phyloP scores from a whole-genome alignment of 2,113 vertebrate genomes.

The Heloderma charlesbogerti region DNA sequence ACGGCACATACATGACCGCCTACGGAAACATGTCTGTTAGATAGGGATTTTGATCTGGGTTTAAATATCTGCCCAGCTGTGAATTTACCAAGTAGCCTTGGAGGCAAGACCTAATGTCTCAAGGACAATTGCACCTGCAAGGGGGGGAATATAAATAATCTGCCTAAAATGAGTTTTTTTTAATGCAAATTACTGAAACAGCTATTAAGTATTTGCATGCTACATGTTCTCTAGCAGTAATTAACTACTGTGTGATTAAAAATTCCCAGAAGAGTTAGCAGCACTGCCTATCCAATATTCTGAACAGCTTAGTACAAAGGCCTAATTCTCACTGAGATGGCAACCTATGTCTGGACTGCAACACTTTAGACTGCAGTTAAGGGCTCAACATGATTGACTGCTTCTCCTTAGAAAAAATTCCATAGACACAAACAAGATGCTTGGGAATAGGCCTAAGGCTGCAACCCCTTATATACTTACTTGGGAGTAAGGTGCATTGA shows the following conservation, averaged over 20 bases:
- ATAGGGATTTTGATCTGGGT: neutral
- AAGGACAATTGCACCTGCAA: neutral
- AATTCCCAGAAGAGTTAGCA: neutral
- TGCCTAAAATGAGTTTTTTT: neutral
- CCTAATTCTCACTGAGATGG: neutral
- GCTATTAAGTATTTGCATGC: neutral
- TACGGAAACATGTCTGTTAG: neutral
- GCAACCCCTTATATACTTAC: neutral
- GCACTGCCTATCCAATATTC: neutral
- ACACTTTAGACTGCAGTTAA: neutral
- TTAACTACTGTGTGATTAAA: too few species aligned
- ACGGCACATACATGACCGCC: neutral
- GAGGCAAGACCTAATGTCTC: neutral
- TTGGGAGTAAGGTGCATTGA: neutral
- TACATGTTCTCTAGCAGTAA: neutral
- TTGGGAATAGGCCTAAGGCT: neutral
- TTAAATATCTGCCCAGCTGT: neutral
- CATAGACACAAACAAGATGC: neutral
- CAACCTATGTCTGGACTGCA: neutral
- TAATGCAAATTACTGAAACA: neutral
- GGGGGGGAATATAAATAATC: neutral
- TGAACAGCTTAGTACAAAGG: neutral
- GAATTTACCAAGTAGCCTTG: neutral
- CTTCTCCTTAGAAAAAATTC: neutral
- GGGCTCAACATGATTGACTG: neutral